These are phyloP conservation scores for Congeria kusceri DNA, from an alignment of 2,888 invertebrate species.

Conservation along the genomic window DNA sequence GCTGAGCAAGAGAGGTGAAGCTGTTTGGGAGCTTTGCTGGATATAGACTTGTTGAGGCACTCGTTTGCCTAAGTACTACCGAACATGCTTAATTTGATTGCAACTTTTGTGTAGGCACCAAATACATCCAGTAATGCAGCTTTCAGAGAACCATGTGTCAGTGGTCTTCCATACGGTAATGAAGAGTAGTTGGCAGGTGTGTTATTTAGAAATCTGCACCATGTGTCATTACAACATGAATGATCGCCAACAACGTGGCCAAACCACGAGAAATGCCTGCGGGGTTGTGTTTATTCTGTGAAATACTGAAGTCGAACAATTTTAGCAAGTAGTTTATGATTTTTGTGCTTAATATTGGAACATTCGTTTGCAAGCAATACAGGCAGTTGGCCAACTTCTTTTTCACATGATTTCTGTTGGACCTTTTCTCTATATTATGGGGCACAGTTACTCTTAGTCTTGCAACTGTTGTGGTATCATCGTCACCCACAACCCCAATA, in stretches of 20 bases:
- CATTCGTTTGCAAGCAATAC: constrained; percentile 12
- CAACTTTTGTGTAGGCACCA: too few relatives aligned
- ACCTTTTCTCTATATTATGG: constrained; percentile 11
- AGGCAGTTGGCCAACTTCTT: constrained; percentile 22
- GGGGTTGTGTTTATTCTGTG: constrained; percentile 9
- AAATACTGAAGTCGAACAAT: constrained; percentile 17
- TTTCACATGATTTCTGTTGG: constrained; percentile 31
- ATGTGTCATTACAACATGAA: constrained; percentile 18
- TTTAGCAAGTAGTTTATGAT: constrained; percentile 26
- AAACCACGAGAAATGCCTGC: background rate
- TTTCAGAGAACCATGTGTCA: constrained; percentile 14
- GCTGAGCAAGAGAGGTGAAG: too few relatives aligned
- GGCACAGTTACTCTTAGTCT: constrained; percentile 4
- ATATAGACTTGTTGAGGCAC: too few relatives aligned
- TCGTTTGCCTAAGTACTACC: too few relatives aligned
- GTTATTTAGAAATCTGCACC: constrained; percentile 21
- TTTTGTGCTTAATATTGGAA: constrained; percentile 14
- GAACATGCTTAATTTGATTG: too few relatives aligned
- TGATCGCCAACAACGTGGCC: constrained; percentile 35
- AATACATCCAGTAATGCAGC: background rate
- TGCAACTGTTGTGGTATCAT: constrained; percentile 19
- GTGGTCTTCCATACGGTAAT: constrained; percentile 42
- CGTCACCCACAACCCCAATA: constrained; percentile 25
- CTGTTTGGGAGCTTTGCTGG: too few relatives aligned
- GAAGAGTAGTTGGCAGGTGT: constrained; percentile 17